These are phyloP conservation scores for Spinibarbus caldwelli DNA, from an alignment of 2,797 vertebrate species.

Conservation along the genomic window DNA sequence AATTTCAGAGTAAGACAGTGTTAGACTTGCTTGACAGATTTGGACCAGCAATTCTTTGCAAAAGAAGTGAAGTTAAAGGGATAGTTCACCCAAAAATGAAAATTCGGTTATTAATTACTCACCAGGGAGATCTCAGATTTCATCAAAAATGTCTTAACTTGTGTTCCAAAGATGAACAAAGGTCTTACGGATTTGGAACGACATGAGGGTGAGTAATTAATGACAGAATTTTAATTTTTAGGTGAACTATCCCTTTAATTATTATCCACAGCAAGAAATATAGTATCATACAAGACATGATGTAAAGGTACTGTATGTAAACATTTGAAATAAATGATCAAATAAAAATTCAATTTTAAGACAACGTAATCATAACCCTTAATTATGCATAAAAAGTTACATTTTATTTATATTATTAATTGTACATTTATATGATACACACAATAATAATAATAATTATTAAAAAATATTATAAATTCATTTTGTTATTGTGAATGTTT, in stretches of 20 bases:
- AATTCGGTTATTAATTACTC: neutral
- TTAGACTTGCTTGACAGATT: neutral
- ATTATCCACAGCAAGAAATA: neutral
- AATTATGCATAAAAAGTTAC: neutral
- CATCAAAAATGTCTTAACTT: neutral
- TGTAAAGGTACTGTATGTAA: neutral
- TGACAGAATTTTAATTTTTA: neutral
- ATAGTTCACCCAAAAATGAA: neutral
- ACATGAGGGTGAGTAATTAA: neutral
- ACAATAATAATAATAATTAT: neutral
- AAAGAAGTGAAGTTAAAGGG: neutral
- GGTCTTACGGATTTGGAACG: neutral
- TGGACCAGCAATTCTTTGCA: neutral
- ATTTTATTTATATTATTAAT: neutral
- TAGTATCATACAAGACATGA: neutral
- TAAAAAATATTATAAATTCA: neutral
- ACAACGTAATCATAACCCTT: neutral
- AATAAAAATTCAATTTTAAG: neutral
- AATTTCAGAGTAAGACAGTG: neutral
- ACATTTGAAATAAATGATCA: neutral
- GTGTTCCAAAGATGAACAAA: no score
- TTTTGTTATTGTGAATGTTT: neutral
- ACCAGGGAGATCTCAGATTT: neutral
- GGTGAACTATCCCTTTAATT: neutral
- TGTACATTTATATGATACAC: neutral